Base-by-base conservation (phyloP, 2,888 invertebrate genomes). In the Zygaena filipendulae region DNA sequence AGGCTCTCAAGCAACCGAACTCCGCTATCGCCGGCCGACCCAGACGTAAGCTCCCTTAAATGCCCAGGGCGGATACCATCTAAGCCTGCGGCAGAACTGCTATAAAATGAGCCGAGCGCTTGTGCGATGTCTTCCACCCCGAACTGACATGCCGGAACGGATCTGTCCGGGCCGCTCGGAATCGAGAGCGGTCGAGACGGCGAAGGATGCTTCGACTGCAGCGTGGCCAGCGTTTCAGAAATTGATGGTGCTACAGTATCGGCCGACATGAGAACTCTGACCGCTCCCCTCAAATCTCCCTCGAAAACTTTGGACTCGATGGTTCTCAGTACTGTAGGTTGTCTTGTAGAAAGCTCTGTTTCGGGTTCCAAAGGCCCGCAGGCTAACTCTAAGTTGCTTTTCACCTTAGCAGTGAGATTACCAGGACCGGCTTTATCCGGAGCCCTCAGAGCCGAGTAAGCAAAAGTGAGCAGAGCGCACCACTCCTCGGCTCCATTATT, bases 271-370 rank as follows among this genome's bases (percentile, higher is more conserved):
- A 36, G 31, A 5, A 34, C 11, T 3, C 37, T 16, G 32, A 32
- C 2, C n/a, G n/a, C n/a, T n/a, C n/a, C n/a, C n/a, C n/a, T n/a
- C n/a, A n/a, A n/a, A n/a, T n/a, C n/a, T n/a, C 35, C 32, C 12
- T 37, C 33, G 11, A 29, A 13, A 2, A 36, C 36, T 11, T 33
- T 37, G 5, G 14, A 10, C 27, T 36, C 33, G 3, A 32, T 24
- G 3, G 18, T 13, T 6, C 18, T 27, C 2, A 13, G 11, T 2
- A 35, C 3, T 3, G 29, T 28, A 12, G 11, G 10, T 6, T 11
- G 14, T 10, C 21, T 10, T 11, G 9, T 21, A 11, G 21, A 11
- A 11, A 10, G 9, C 21, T 11, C 11, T 9, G 3, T 21, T 23
- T 23, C 13, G 12, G 12, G 23, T 23, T 23, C 4, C 4, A 12